Percentiles rank a stretch among this genome's conserved stretches.
These are phyloP conservation scores for Drosophila malerkotliana DNA, from an alignment of 1,140 invertebrate genomes.

Conservation along the genomic window DNA sequence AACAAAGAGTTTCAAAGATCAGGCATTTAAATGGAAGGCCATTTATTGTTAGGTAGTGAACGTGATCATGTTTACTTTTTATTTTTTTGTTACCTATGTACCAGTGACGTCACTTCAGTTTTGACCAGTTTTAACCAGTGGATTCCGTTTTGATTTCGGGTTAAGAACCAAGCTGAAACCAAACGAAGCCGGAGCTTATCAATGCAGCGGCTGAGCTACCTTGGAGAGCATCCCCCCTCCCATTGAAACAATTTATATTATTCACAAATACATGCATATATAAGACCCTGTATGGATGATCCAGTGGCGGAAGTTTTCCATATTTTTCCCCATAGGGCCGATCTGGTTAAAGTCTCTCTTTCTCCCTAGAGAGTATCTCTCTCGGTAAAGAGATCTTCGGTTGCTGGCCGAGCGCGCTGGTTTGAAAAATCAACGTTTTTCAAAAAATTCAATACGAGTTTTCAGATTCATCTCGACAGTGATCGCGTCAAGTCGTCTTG, in stretches of 20 bases:
- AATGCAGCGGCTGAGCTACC: conserved; percentile 43
- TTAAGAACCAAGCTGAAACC: conserved; percentile 36
- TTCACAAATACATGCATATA: conserved; percentile 2
- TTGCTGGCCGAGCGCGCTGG: conserved; percentile 15
- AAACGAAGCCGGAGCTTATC: conserved; percentile 46
- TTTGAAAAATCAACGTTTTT: conserved; percentile 74
- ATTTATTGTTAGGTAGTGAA: conserved; percentile 1
- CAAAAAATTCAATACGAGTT: conserved; percentile 63
- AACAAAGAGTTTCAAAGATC: conserved; percentile 2
- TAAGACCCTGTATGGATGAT: conserved; percentile 37
- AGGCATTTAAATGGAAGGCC: not conserved
- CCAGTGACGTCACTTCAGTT: conserved; percentile 25
- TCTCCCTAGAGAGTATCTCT: not conserved
- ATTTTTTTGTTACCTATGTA: not conserved
- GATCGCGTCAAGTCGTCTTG: conserved; percentile 63
- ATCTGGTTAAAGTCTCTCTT: conserved; percentile 20
- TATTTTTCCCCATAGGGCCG: conserved; percentile 33
- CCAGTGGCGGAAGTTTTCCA: conserved; percentile 59
- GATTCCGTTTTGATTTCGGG: conserved; percentile 24
- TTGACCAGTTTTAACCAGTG: conserved; percentile 41
- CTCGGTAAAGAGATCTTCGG: conserved; percentile 4
- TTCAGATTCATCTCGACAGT: conserved; percentile 73
- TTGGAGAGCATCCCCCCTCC: conserved; percentile 27
- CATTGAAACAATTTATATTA: not conserved
- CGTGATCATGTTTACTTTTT: conserved; percentile 8